A percentile compares a stretch with the other conserved stretches of the same genome.
These are phyloP conservation scores for Penaeus vannamei DNA, from an alignment of 1,140 invertebrate genomes.

Conservation along the genomic window DNA sequence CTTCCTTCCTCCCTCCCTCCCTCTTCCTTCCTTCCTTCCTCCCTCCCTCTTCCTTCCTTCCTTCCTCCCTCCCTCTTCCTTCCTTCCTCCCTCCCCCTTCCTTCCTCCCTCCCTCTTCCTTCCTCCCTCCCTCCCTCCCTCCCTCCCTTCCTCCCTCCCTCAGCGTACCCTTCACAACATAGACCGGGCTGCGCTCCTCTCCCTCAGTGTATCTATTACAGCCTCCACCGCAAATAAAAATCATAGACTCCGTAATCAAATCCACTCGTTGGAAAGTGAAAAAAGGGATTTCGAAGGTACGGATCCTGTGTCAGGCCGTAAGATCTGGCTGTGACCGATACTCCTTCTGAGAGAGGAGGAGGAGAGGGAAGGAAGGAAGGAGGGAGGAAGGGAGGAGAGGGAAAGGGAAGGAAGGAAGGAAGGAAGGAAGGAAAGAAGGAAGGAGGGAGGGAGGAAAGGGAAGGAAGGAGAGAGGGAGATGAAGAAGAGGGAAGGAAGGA, in stretches of 20 bases:
- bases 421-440: not conserved
- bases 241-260: slow-evolving; percentile 1
- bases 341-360: not conserved
- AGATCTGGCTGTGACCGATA: not conserved
- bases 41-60: not conserved
- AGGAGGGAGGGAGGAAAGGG: not conserved
- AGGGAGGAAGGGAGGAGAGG: not conserved
- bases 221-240: not conserved
- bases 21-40: not conserved
- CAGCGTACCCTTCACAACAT: no score
- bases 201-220: not conserved
- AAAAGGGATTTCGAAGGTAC: slow-evolving; percentile 1
- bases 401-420: not conserved
- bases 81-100: no score
- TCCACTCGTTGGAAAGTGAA: not conserved
- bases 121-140: no score
- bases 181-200: no score
- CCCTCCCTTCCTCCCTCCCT: no score
- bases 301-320: not conserved
- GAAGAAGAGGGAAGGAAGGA: not conserved
- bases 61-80: no score
- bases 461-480: not conserved
- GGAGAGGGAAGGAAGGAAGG: not conserved
- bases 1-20: no score
- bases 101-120: no score